Percentiles rank a stretch among this genome's conserved stretches.
These are phyloP conservation scores for Otolemur garnettii DNA, from an alignment of 2,113 vertebrate genomes.

Conservation along the genomic window DNA sequence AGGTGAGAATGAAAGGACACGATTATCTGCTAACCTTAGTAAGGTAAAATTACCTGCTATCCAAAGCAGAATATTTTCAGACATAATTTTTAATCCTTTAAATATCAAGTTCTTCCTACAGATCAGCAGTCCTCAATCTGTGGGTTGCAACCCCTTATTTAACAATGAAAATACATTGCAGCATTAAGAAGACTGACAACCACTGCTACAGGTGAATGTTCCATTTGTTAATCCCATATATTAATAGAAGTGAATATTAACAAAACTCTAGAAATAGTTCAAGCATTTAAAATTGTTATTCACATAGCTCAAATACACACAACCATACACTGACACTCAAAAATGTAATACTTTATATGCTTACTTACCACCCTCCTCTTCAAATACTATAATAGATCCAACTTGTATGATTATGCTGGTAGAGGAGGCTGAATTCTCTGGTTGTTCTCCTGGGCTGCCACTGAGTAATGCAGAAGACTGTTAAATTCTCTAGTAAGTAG, in stretches of 20 bases:
- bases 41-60: neutral
- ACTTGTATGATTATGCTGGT: neutral
- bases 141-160: too few relatives aligned
- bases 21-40: neutral
- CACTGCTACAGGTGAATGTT: neutral
- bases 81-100: slow-evolving; percentile 16
- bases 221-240: neutral
- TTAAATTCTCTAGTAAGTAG: neutral
- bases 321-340: neutral
- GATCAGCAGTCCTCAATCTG: neutral
- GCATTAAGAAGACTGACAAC: too few relatives aligned
- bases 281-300: slow-evolving; percentile 46
- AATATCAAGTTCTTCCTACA: neutral
- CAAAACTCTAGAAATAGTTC: neutral
- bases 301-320: neutral
- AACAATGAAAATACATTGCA: too few relatives aligned
- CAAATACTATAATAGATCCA: slow-evolving; percentile 2
- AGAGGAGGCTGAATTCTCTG: slow-evolving; percentile 32
- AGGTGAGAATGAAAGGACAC: neutral
- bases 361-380: neutral
- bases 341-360: neutral
- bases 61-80: slow-evolving; percentile 28
- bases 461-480: neutral
- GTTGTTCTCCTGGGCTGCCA: neutral
- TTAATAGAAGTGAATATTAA: neutral